These are phyloP conservation scores for Nebria ingens DNA, from an alignment of 1,140 invertebrate species.

Conservation along the genomic window DNA sequence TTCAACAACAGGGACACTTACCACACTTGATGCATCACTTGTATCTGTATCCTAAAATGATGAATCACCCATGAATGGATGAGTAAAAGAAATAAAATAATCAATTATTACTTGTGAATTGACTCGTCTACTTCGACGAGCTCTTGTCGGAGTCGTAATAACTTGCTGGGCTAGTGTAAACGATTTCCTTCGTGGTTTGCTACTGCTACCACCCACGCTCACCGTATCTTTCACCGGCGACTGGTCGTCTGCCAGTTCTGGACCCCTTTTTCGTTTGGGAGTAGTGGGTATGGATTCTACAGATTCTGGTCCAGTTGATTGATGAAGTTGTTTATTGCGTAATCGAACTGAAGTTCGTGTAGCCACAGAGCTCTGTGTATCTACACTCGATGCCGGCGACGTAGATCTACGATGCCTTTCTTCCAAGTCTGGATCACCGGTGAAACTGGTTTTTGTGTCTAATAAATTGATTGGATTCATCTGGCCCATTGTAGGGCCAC, in stretches of 20 bases:
- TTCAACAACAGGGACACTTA: neutral
- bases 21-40: neutral
- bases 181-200: neutral
- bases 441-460: neutral
- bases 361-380: neutral
- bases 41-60: neutral
- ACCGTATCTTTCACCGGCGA: neutral
- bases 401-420: neutral
- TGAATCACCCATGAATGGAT: neutral
- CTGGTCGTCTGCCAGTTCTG: neutral
- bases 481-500: neutral
- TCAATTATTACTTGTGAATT: neutral
- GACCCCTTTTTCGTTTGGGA: neutral
- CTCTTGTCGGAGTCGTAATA: neutral
- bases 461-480: slow-evolving; percentile 9
- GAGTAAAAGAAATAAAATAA: neutral
- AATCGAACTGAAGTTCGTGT: neutral
- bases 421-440: neutral
- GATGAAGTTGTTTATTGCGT: neutral
- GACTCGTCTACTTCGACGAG: neutral
- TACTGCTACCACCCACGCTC: neutral
- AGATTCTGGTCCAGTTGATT: neutral
- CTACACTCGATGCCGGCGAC: neutral
- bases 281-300: neutral
- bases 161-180: neutral